Evolutionary conservation across 92 coral and sea anemone genomes (phyloP), one percentile per base, ranked within the genome.

Genomic region (Palythoa heliodiscus): DNA sequence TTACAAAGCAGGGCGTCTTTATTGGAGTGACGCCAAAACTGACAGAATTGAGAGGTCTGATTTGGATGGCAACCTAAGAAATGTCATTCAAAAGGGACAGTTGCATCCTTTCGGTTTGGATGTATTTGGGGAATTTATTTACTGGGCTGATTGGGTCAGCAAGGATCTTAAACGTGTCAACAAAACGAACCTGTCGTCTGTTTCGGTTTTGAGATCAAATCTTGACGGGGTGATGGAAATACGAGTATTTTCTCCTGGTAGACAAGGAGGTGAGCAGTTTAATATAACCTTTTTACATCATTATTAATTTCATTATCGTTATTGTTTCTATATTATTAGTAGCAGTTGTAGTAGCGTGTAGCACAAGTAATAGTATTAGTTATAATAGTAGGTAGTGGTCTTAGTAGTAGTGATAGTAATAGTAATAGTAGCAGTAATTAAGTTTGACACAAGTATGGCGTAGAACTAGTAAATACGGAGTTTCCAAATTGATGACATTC

Each of bases 101-200:
- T 19, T 69, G 10, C 96, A 94, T 82, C 98, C 98, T 1, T 94
- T 91, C 86, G 98, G 98, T 29, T 76, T 96, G 81, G 99, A 95
- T 73, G 89, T 96, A 17, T 82, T 89, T 73, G 90, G 89, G 55
- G 99, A 92, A 17, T 93, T 86, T 70, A 82, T 91, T 52, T 96
- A 94, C 81, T 96, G 99, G 99, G 87, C 94, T 25, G 97, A 96
- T 66, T 94, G 97, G 97, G 75, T 61, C 3, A 89, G 85, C 60
- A 85, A 86, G 86, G 82, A 91, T 20, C 86, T 96, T 39, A 90
- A 78, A 64, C 93, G 90, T 52, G 90, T 84, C 16, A 80, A 78
- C 68, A 82, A 82, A 63, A 71, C 77, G 35, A 77, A 91, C 11
- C 87, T 77, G 11, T 54, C 95, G 1, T 87, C 89, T 71, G 87